Conservation (phyloP, 1,140 invertebrate species). For the Sinella curviseta region DNA sequence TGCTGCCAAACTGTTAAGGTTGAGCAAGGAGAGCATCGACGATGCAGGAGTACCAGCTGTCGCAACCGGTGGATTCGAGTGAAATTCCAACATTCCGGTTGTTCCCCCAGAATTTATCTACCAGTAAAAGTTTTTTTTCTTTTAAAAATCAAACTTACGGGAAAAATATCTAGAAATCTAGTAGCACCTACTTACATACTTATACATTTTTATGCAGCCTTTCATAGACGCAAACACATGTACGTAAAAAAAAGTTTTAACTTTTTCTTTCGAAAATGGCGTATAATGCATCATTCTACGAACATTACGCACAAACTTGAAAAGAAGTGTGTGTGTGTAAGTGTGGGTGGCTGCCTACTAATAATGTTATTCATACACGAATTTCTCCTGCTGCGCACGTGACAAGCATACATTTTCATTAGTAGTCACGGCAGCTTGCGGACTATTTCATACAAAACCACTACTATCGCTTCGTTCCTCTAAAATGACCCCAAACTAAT, state of each 20-base stretch:
- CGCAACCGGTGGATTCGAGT: conserved; percentile 49
- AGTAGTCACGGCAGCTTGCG: no score
- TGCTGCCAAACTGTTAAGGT: conserved; percentile 58
- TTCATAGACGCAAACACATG: not conserved
- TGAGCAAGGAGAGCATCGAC: conserved; percentile 64
- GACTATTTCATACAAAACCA: no score
- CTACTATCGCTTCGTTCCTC: no score
- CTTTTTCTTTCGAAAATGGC: no score
- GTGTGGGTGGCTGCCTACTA: not conserved
- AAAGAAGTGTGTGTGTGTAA: no score
- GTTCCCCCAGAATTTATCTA: conserved; percentile 49
- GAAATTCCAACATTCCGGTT: conserved; percentile 49
- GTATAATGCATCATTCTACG: not conserved
- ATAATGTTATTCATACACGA: not conserved
- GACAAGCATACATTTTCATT: not conserved
- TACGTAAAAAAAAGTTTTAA: no score
- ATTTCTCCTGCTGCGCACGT: not conserved
- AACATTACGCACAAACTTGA: no score
- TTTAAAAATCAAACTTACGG: not conserved
- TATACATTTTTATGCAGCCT: no score
- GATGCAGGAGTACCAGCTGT: conserved; percentile 51
- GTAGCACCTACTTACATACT: no score
- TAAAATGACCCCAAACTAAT: no score
- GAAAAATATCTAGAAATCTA: no score
- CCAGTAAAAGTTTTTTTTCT: not conserved